Percentiles rank a stretch among this genome's conserved stretches.
Conservation (phyloP, 2,888 invertebrate genomes). For the Globia sparganii region DNA sequence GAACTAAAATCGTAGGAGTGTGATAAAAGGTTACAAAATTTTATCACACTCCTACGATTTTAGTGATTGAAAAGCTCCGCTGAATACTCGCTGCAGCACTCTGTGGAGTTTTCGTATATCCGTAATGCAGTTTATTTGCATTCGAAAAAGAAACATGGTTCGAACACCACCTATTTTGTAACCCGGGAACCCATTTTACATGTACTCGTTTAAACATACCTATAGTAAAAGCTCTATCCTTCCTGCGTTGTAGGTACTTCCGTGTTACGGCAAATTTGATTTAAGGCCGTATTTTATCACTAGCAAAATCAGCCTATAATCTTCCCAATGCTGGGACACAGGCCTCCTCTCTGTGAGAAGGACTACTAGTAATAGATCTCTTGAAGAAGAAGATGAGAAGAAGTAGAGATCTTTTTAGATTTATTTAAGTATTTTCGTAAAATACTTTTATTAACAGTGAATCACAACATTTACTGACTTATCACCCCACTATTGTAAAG, state of each 20-base stretch:
- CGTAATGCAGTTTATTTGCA: slow-evolving; percentile 34
- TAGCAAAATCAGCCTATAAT: neutral
- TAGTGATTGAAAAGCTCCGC: slow-evolving; percentile 33
- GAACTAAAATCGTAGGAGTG: neutral
- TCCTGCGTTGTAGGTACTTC: neutral
- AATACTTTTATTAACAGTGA: neutral
- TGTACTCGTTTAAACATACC: neutral
- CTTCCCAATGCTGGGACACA: too few species aligned
- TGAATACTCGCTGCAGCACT: slow-evolving; percentile 27
- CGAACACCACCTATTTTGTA: slow-evolving; percentile 27
- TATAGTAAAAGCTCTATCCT: neutral
- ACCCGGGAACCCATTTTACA: neutral
- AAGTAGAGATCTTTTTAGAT: too few species aligned
- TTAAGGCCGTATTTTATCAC: neutral
- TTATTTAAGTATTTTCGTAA: neutral
- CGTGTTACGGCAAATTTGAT: neutral
- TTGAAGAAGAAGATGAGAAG: too few species aligned
- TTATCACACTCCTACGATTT: too few species aligned
- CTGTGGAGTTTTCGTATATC: slow-evolving; percentile 19
- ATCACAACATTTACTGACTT: neutral
- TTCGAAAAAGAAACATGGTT: slow-evolving; percentile 37
- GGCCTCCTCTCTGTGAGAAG: too few species aligned
- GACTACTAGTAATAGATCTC: neutral
- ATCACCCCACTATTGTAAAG: neutral
- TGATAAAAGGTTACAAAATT: slow-evolving; percentile 2